Conservation (phyloP, 2,888 invertebrate genomes). For the Chesias legatella region DNA sequence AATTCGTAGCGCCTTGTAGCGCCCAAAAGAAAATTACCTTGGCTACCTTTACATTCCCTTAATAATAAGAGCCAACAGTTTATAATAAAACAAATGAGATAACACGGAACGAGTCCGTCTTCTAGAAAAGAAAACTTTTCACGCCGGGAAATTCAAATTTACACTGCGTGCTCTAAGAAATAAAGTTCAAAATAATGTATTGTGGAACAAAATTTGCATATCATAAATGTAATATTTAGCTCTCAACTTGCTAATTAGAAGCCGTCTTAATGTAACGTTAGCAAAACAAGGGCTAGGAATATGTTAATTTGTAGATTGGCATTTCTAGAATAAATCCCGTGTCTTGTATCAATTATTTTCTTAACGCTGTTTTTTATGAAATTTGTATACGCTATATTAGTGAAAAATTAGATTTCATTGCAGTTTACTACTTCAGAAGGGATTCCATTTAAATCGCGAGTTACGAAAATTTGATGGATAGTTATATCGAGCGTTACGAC, state of each 20-base stretch:
- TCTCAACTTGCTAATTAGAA: slow-evolving; percentile 78
- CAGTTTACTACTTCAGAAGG: too few species aligned
- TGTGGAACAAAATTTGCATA: slow-evolving; percentile 70
- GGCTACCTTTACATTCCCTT: slow-evolving; percentile 21
- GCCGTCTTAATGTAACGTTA: slow-evolving; percentile 59
- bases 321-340: slow-evolving; percentile 6
- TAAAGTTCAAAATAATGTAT: slow-evolving; percentile 45
- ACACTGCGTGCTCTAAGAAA: slow-evolving; percentile 33
- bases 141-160: slow-evolving; percentile 29
- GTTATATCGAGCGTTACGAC: too few species aligned
- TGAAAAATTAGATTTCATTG: too few species aligned
- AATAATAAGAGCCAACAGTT: slow-evolving; percentile 27
- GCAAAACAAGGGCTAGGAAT: slow-evolving; percentile 33
- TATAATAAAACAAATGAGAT: slow-evolving; percentile 48
- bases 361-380: neutral
- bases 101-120: slow-evolving; percentile 48
- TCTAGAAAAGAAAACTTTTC: slow-evolving; percentile 49
- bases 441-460: too few species aligned
- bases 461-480: too few species aligned
- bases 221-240: slow-evolving; percentile 79
- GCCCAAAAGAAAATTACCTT: slow-evolving; percentile 17
- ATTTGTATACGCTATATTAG: neutral
- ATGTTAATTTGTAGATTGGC: slow-evolving; percentile 17
- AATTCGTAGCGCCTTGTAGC: neutral
- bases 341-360: slow-evolving; percentile 6